phyloP scores from a whole-genome alignment of 2,797 vertebrate species.

The Leuciscus waleckii region DNA sequence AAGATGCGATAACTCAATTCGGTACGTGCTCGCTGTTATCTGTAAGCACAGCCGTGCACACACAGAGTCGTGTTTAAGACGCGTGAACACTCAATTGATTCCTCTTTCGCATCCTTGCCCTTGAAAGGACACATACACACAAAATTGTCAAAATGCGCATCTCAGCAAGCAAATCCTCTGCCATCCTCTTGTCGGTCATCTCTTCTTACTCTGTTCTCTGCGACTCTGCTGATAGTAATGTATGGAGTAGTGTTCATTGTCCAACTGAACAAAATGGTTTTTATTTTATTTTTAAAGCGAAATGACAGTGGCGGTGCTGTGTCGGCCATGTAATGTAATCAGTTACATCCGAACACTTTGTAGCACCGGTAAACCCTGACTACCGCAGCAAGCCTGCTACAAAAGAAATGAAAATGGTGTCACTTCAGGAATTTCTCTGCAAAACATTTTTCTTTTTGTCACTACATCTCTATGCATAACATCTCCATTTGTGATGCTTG shows the following conservation, averaged over 20 bases:
- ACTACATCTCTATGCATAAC: neutral
- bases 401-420: neutral
- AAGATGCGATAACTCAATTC: neutral
- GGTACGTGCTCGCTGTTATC: neutral
- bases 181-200: too few species aligned
- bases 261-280: neutral
- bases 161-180: too few species aligned
- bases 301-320: neutral
- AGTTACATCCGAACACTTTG: neutral
- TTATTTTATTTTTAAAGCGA: too few species aligned
- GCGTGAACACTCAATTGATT: neutral
- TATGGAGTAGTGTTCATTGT: neutral
- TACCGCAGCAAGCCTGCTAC: neutral
- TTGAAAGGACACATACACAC: neutral
- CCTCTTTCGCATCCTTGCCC: neutral
- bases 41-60: too few species aligned
- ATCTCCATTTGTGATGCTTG: constrained; percentile 15
- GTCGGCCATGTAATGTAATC: neutral
- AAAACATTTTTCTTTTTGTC: neutral
- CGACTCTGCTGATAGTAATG: neutral
- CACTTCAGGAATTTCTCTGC: neutral
- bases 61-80: too few species aligned
- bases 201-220: too few species aligned
- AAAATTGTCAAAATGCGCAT: neutral
- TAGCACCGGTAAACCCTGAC: neutral